Base-by-base conservation (phyloP, 2,888 invertebrate genomes). In the Hartigia nigra region DNA sequence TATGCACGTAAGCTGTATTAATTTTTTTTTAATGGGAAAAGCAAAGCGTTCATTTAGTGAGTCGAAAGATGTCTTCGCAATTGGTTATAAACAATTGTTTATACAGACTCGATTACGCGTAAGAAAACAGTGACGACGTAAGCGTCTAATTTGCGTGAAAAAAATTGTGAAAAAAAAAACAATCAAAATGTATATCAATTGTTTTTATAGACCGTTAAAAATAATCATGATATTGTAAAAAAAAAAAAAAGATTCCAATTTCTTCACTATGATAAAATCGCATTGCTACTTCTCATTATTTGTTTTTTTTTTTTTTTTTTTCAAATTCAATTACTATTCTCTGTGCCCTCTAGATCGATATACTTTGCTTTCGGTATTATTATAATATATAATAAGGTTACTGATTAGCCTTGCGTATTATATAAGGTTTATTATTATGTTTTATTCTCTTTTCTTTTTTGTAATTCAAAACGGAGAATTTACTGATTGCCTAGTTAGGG, bases 391-490 rank as follows among this genome's bases (percentile, higher is more conserved):
- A 55, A 55, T 55, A 23, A 55, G 23, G 55, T 55, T 55, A 55
- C 55, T 23, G 23, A 55, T 55, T 55, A 55, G 55, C 55, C 14
- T 55, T 23, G 9, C 23, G 23, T 55, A 39, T 39, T 14, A 39
- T 39, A 55, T 55, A 55, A 55, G 55, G 55, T 55, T 55, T 55
- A 55, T 55, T 55, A 55, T 23, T 14, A 23, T 55, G 23, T 55
- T 55, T 5, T 9, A 55, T 34, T 35, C 37, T n/a, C 69, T 31
- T 14, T 75, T 37, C 80, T 77, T 69, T 78, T 78, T 35, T 80
- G 76, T 76, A 78, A 84, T 81, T 78, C 78, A 80, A 78, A 83
- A 80, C 37, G 78, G 78, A 78, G 79, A 31, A 69, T 83, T 80
- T 83, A 82, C 81, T 81, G 80, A 77, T 69, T 55, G 70, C 36